Evolutionary conservation across 2,797 vertebrate species (phyloP).

Genomic region (Spea hammondii): DNA sequence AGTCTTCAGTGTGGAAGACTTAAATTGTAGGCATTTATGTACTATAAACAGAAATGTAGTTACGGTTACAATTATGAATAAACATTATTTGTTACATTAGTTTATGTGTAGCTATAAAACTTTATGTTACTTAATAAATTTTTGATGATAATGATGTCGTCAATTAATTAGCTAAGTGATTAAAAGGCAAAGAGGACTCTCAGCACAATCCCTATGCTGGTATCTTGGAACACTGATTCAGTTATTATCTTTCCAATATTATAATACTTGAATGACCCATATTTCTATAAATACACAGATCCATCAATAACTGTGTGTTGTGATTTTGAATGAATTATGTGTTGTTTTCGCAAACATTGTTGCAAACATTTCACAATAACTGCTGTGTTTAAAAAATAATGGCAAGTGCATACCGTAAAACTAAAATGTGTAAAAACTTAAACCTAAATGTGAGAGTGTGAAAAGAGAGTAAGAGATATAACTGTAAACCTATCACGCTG

Average conservation of each 20-base stretch:
- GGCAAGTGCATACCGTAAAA: too few species aligned
- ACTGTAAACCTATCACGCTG: too few species aligned
- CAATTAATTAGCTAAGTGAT: slow-evolving; percentile 39
- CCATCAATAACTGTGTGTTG: not conserved
- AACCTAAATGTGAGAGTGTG: too few species aligned
- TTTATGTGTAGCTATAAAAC: slow-evolving; percentile 29
- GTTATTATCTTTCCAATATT: not conserved
- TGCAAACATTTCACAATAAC: too few species aligned
- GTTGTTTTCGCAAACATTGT: too few species aligned
- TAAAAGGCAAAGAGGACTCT: slow-evolving; percentile 8
- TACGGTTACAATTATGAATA: slow-evolving; percentile 8
- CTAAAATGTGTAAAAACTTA: too few species aligned
- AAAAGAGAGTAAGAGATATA: too few species aligned
- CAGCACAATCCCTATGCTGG: not conserved
- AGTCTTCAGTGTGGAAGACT: not conserved
- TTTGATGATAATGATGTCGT: slow-evolving; percentile 16
- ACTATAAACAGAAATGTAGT: slow-evolving; percentile 14
- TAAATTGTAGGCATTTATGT: slow-evolving; percentile 26
- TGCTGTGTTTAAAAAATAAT: too few species aligned
- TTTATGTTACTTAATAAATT: slow-evolving; percentile 41
- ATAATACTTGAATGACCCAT: not conserved
- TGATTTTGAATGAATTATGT: too few species aligned
- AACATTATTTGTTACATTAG: slow-evolving; percentile 15
- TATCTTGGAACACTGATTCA: not conserved
- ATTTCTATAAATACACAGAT: not conserved